Conservation (phyloP, 2,113 vertebrate genomes). For the Marcusenius ussheri region DNA sequence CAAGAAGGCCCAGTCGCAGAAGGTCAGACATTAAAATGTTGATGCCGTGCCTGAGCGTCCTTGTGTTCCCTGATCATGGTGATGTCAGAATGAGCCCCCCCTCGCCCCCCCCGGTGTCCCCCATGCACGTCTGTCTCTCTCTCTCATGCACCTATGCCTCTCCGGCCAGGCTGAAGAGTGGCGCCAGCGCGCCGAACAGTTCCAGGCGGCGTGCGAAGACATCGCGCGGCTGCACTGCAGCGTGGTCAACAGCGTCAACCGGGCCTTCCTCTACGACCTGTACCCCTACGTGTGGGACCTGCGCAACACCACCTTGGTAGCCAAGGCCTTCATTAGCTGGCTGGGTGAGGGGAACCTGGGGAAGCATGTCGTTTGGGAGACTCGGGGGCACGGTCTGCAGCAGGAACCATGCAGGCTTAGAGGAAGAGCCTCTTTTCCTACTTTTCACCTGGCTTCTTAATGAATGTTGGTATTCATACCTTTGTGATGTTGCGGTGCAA, state of each 20-base stretch:
- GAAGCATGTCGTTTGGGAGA: not conserved
- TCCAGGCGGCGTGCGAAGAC: slow-evolving; percentile 60
- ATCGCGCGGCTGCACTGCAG: slow-evolving; percentile 62
- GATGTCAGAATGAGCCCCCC: not conserved
- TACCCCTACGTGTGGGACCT: slow-evolving; percentile 81
- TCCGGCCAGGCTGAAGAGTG: slow-evolving; percentile 52
- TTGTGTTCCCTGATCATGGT: not conserved
- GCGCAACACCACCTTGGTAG: slow-evolving; percentile 67
- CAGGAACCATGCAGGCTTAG: not conserved
- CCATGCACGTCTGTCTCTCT: not conserved
- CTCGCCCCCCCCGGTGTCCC: not conserved
- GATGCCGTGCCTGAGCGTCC: not conserved
- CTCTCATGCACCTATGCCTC: not conserved
- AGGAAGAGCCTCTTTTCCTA: not conserved
- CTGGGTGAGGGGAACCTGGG: slow-evolving; percentile 55
- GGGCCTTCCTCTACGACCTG: slow-evolving; percentile 71
- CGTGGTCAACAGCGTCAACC: slow-evolving; percentile 60
- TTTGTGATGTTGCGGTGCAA: not conserved
- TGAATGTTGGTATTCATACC: not conserved
- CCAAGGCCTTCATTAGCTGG: slow-evolving; percentile 72
- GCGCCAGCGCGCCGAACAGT: slow-evolving; percentile 55
- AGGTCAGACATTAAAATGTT: slow-evolving; percentile 42
- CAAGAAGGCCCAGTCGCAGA: slow-evolving; percentile 57
- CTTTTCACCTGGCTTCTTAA: not conserved
- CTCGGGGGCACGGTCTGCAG: not conserved